Conservation (phyloP, 2,888 invertebrate genomes). For the Copidosoma aretas region DNA sequence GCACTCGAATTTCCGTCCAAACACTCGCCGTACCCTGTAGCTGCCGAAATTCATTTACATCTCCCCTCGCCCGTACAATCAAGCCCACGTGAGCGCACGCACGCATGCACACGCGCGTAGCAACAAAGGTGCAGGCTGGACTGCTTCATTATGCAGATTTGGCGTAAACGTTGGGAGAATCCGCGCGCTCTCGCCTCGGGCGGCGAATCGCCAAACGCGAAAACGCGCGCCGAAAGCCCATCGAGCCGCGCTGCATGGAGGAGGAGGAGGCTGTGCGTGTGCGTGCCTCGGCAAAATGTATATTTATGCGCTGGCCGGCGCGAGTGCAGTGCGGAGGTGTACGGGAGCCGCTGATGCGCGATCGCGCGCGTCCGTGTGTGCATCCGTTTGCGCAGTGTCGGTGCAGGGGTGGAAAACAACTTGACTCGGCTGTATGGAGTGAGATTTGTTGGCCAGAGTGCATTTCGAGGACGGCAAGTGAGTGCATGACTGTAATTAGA, state of each 20-base stretch:
- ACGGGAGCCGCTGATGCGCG: conserved; percentile 9
- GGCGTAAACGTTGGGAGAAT: conserved; percentile 23
- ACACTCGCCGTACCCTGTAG: conserved; percentile 15
- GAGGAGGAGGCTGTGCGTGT: background rate
- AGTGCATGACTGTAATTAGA: no score
- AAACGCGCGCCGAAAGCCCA: no score
- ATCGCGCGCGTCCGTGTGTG: background rate
- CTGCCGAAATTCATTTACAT: conserved; percentile 13
- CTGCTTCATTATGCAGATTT: conserved; percentile 34
- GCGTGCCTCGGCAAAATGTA: conserved; percentile 4
- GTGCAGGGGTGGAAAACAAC: no score
- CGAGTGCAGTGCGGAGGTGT: conserved; percentile 27
- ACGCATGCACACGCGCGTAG: no score
- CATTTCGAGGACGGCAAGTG: no score
- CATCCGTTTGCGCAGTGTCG: no score
- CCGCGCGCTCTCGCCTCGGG: no score
- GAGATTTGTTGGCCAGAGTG: no score
- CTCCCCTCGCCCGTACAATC: background rate
- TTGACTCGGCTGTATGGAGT: no score
- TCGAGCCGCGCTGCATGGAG: background rate
- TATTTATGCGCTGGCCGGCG: conserved; percentile 27
- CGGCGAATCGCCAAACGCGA: no score
- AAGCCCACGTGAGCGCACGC: no score
- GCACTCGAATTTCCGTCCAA: conserved; percentile 1
- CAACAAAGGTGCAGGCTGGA: no score